These are phyloP conservation scores for Anableps anableps DNA, from an alignment of 2,797 vertebrate species.

Conservation along the genomic window DNA sequence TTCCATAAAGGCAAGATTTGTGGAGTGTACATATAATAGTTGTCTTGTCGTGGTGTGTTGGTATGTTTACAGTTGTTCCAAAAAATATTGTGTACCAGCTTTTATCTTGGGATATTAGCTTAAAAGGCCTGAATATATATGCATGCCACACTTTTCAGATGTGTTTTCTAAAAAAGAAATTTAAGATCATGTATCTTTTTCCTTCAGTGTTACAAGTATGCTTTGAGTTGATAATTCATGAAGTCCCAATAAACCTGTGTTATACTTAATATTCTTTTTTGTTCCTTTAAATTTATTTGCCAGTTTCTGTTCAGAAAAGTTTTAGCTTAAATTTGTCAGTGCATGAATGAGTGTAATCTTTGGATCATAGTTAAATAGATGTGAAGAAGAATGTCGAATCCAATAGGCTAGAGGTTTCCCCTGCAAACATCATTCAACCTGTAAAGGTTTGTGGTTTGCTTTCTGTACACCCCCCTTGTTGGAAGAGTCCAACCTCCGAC, in stretches of 20 bases:
- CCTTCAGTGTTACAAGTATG: no score
- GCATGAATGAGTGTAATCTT: background rate
- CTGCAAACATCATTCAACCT: conserved; percentile 1
- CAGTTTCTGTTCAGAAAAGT: background rate
- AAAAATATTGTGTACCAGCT: no score
- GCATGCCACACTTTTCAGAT: no score
- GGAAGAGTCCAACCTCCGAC: conserved; percentile 25
- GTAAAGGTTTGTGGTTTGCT: conserved; percentile 9
- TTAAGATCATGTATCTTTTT: no score
- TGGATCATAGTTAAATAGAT: conserved; percentile 5
- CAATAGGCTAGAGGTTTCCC: conserved; percentile 7
- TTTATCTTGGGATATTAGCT: no score
- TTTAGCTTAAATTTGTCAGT: background rate
- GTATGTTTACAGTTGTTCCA: no score
- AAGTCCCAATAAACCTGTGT: background rate
- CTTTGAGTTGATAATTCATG: background rate
- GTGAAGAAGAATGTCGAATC: background rate
- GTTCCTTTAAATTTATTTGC: background rate
- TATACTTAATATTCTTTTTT: background rate
- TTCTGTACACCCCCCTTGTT: conserved; percentile 8
- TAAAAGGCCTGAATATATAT: no score
- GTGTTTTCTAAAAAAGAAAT: no score
- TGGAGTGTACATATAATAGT: no score
- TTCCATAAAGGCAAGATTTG: no score
- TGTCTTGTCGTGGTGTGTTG: no score